Base-by-base conservation (phyloP, 2,113 vertebrate genomes). In the Dasyurus viverrinus region DNA sequence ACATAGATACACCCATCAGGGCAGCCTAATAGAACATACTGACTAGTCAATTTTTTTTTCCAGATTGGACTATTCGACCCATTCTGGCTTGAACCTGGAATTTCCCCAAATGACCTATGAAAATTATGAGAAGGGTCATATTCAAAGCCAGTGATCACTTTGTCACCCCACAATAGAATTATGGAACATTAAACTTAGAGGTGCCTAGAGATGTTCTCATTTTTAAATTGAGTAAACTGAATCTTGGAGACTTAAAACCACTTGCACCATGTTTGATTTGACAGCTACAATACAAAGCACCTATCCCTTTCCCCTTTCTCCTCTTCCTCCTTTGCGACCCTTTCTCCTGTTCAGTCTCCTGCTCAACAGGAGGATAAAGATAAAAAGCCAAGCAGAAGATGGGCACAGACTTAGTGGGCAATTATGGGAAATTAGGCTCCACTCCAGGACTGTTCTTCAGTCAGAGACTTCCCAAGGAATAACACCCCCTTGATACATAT, bases 401-500 rank as follows among this genome's bases (percentile, higher is more conserved):
- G 6, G 3, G 90, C 14, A 1, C 1, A 16, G 52, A 76, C 48
- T 42, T 46, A 23, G 0, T 0, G 42, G 91, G 96, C 93, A 92
- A 92, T 52, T 47, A 16, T n/a, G 8, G 48, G 94, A 42, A 91
- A 90, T 68, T 55, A 26, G 36, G 89, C 60, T 76, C 54, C 6
- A 7, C 2, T 25, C n/a, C 0, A 0, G 42, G 22, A 42, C 12
- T 36, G 22, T 53, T 53, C 16, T 0, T 8, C 47, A 89, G 10
- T 52, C 50, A 89, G 11, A n/a, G 36, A 22, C 9, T 92, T 96
- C 93, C 96, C 27, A 0, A 91, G 52, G 53, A 48, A 54, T 14
- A 0, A 90, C 30, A 2, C 89, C 91, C 94, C 54, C 89, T 84
- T 0, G 3, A 68, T 68, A 36, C 14, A 36, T 68, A 52, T 52